Evolutionary conservation across 2,888 invertebrate species (phyloP).

Genomic region (Calliphora vomitoria): DNA sequence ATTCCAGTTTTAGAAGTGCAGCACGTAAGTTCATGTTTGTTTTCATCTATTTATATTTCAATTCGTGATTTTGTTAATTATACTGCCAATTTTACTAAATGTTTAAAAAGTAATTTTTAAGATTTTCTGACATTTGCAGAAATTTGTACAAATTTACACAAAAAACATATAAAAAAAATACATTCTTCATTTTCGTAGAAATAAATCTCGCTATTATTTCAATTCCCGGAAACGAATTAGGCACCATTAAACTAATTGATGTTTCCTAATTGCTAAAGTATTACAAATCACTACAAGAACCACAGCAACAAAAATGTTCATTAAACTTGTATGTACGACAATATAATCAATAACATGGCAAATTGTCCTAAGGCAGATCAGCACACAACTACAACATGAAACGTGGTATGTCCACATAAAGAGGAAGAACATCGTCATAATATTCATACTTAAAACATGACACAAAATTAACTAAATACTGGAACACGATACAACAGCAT

Average conservation of each 20-base stretch:
- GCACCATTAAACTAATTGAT: constrained; percentile 22
- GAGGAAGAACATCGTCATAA: constrained; percentile 16
- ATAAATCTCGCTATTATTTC: not conserved
- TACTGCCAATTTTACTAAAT: not conserved
- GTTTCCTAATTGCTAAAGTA: constrained; percentile 6
- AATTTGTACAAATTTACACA: too few species aligned
- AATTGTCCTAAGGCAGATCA: constrained; percentile 32
- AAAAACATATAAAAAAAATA: too few species aligned
- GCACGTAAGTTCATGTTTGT: too few species aligned
- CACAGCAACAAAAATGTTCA: not conserved
- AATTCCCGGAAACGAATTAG: constrained; percentile 7
- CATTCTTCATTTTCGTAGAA: not conserved
- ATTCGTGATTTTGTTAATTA: too few species aligned
- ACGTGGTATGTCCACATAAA: constrained; percentile 18
- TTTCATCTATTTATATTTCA: too few species aligned
- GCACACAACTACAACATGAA: constrained; percentile 10
- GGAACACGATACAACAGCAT: not conserved
- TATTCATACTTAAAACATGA: constrained; percentile 18
- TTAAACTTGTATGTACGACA: not conserved
- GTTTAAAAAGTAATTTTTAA: not conserved
- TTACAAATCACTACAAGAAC: constrained; percentile 17
- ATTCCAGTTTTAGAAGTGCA: too few species aligned
- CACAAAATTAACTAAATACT: constrained; percentile 27
- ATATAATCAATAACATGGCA: constrained; percentile 37
- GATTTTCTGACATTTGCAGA: too few species aligned